Base-by-base conservation (phyloP, 2,113 vertebrate genomes). In the Syrrhaptes paradoxus region DNA sequence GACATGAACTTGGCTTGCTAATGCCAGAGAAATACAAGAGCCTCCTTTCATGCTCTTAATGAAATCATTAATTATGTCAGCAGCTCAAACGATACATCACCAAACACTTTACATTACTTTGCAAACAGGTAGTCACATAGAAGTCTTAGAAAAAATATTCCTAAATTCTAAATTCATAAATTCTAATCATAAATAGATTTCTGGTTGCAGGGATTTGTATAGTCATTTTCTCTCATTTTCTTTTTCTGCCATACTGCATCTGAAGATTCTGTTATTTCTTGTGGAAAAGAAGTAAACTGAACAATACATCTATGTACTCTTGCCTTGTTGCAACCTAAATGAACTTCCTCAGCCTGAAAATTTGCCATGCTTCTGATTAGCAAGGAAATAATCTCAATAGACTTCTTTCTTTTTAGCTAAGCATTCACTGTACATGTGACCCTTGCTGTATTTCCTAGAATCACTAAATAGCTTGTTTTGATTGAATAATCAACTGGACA, bases 31-130 rank as follows among this genome's bases (percentile, higher is more conserved):
- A 97, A 97, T 85, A 98, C 96, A 98, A 98, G 95, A 86, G 67
- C 61, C 80, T 96, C 89, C 96, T 98, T 98, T 98, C 97, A 98
- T 92, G 54, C 93, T 95, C 72, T 31, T 82, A 97, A 97, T 97
- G 96, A 97, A 98, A 96, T 97, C 97, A 97, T 98, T 97, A 97
- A 97, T 98, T 97, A 97, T 97, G 97, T 98, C 98, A 97, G 90
- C 96, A 97, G 79, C 83, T 96, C 91, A 81, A 97, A 82, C 1
- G 55, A 97, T 96, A 97, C 94, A 93, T 95, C 95, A 96, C 90
- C 96, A 97, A 96, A 97, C 95, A 97, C 96, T 97, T 97, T 65
- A 84, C 84, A 77, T 88, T 95, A 93, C 96, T 96, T 91, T 95
- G 94, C 87, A 94, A 96, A 96, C 9, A 85, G 54, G 62, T 71